These are phyloP conservation scores for Hassar affinis DNA, from an alignment of 2,113 vertebrate species.

Conservation along the genomic window DNA sequence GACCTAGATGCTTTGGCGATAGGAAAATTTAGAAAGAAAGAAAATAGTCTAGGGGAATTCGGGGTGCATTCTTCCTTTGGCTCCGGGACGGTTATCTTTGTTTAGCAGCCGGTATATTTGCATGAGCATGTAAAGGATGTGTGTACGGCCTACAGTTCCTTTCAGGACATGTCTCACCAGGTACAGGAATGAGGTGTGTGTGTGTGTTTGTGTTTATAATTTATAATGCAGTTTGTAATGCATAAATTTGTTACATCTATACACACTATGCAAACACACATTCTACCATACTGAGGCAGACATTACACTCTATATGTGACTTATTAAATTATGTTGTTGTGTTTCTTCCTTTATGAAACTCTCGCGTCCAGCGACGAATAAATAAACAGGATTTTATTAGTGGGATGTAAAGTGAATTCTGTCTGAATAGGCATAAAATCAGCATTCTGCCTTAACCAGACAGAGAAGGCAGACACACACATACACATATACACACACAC, in stretches of 20 bases:
- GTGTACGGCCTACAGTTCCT: background rate
- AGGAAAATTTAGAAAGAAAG: constrained; percentile 4
- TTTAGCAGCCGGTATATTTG: constrained; percentile 32
- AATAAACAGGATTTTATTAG: background rate
- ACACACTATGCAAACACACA: no score
- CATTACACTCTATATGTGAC: background rate
- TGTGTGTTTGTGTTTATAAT: background rate
- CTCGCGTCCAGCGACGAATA: background rate
- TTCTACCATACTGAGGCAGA: background rate
- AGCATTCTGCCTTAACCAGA: background rate
- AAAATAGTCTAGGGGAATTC: constrained; percentile 14
- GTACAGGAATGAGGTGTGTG: background rate
- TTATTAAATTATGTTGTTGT: background rate
- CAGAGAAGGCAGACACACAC: background rate
- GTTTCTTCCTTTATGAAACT: background rate
- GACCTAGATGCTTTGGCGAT: background rate
- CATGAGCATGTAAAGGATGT: constrained; percentile 11
- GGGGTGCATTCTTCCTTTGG: background rate
- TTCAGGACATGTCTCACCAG: background rate
- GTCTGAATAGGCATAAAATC: background rate
- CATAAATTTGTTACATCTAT: background rate
- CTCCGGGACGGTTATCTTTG: constrained; percentile 25
- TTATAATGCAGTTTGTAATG: background rate
- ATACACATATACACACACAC: background rate
- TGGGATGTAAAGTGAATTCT: background rate